A percentile compares a stretch with the other conserved stretches of the same genome.
Conservation (phyloP, 2,888 invertebrate genomes). For the Mactromeris polynyma region DNA sequence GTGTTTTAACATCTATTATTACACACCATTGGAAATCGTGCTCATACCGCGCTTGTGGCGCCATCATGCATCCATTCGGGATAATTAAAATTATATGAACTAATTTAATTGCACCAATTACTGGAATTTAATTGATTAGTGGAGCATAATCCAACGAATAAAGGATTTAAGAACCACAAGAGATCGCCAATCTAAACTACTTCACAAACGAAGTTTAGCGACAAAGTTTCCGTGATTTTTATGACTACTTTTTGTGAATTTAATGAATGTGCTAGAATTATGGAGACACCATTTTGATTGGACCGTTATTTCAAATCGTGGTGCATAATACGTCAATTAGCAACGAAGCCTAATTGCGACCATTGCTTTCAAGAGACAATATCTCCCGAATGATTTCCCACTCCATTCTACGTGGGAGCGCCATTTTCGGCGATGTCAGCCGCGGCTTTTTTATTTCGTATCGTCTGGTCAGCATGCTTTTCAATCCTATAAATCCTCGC, state of each 20-base stretch:
- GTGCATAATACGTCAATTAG: neutral
- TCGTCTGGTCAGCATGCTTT: neutral
- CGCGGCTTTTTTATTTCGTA: neutral
- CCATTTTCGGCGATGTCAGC: neutral
- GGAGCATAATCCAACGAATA: neutral
- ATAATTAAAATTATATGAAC: neutral
- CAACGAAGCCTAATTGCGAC: neutral
- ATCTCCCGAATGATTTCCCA: neutral
- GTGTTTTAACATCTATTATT: neutral
- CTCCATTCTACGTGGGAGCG: neutral
- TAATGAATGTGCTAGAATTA: neutral
- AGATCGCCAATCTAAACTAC: neutral
- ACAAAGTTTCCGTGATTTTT: neutral
- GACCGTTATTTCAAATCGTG: neutral
- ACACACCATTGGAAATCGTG: neutral
- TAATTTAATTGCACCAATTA: conserved; percentile 17
- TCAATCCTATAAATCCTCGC: neutral
- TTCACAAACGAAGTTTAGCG: neutral
- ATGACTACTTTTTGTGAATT: neutral
- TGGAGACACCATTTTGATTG: neutral
- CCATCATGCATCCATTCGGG: neutral
- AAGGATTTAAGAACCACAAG: neutral
- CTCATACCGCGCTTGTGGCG: neutral
- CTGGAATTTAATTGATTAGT: neutral
- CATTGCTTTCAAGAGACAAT: neutral